These are phyloP conservation scores for Machimus rusticus DNA, from an alignment of 2,888 invertebrate genomes.

Conservation along the genomic window DNA sequence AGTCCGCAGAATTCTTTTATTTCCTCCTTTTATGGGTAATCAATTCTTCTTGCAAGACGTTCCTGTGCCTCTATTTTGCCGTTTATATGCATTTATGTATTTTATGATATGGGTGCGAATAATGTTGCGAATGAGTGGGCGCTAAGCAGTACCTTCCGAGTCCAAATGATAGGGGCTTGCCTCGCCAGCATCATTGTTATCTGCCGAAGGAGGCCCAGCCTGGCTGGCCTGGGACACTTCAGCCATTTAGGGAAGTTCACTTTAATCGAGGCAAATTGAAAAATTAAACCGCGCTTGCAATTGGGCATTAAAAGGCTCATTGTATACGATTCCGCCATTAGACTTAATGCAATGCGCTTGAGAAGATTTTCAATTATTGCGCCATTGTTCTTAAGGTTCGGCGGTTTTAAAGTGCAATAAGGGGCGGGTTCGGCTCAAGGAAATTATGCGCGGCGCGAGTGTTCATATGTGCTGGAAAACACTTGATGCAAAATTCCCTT, in stretches of 20 bases:
- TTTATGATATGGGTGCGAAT: constrained; percentile 41
- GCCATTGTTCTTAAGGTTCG: constrained; percentile 28
- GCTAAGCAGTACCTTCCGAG: constrained; percentile 32
- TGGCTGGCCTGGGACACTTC: constrained; percentile 3
- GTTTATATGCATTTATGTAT: constrained; percentile 26
- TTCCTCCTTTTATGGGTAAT: constrained; percentile 39
- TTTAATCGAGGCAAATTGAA: constrained; percentile 35
- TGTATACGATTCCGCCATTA: constrained; percentile 3
- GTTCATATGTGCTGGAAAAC: background rate
- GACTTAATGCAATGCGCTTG: background rate
- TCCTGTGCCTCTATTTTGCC: constrained; percentile 13
- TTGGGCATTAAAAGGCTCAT: constrained; percentile 35
- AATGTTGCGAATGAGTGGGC: constrained; percentile 38
- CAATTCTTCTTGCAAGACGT: constrained; percentile 29
- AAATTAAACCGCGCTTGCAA: constrained; percentile 35
- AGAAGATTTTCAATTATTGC: constrained; percentile 35
- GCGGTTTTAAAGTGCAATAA: background rate
- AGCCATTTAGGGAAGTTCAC: constrained; percentile 23
- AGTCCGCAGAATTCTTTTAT: constrained; percentile 12
- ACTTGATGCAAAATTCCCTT: background rate
- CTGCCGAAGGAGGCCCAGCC: background rate
- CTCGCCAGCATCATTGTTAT: constrained; percentile 28
- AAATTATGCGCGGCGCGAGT: background rate
- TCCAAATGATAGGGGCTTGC: constrained; percentile 27
- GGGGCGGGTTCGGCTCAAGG: background rate